A percentile compares a stretch with the other conserved stretches of the same genome.
phyloP scores from a whole-genome alignment of 2,113 vertebrate genomes.

The Herpetotheres cachinnans region DNA sequence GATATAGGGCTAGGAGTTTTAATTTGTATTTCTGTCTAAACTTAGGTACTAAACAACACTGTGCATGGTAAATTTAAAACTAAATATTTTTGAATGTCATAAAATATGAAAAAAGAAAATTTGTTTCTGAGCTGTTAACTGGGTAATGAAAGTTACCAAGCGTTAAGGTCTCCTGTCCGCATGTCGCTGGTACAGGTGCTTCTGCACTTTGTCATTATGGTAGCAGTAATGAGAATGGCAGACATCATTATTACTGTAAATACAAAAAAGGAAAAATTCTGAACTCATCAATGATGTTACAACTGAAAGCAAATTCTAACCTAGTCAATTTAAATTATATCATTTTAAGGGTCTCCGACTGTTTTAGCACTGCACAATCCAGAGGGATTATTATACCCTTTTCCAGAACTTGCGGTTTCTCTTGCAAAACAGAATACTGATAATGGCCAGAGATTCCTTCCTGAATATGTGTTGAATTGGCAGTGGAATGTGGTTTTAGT shows the following conservation, averaged over 20 bases:
- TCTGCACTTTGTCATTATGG: background rate
- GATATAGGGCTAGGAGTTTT: background rate
- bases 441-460: background rate
- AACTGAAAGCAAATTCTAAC: constrained; percentile 1
- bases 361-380: background rate
- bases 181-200: background rate
- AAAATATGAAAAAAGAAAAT: background rate
- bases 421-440: background rate
- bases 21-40: constrained; percentile 32
- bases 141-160: background rate
- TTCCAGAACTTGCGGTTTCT: background rate
- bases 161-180: background rate
- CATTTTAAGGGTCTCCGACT: background rate
- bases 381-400: background rate
- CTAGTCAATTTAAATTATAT: background rate
- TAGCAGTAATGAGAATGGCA: background rate
- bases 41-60: background rate
- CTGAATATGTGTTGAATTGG: background rate
- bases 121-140: background rate
- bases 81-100: background rate
- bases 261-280: background rate
- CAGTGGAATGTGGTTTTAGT: background rate
- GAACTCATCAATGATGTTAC: background rate
- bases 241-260: background rate
- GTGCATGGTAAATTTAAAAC: background rate